Base-by-base conservation (phyloP, 2,797 vertebrate species). In the Buphagus erythrorhynchus region DNA sequence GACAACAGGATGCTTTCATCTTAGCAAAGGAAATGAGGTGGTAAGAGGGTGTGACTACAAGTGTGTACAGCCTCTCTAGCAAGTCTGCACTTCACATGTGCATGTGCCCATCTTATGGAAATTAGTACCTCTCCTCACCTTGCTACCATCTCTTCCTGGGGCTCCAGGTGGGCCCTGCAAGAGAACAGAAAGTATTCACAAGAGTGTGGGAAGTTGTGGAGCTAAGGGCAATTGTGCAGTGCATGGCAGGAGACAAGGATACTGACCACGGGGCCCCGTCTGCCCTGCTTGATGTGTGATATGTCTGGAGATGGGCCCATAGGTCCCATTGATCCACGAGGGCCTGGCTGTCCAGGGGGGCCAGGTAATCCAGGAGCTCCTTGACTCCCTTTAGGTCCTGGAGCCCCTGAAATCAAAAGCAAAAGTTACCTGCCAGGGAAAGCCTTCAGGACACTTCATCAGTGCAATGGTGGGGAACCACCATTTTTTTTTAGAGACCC, bases 311-410 rank as follows among this genome's bases (percentile, higher is more conserved):
- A 99, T 17, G 99, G 99, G 40, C 99, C 99, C 89, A 99, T 98
- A 31, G 99, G 99, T 88, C 99, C 99, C 99, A 99, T 99, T 18
- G 99, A 98, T 92, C 99, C 99, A 66, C 99, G 98, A 5, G 99
- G 99, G 54, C 99, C 99, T 5, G 99, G 98, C 68, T 98, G 98
- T 35, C 99, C 99, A 0, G 99, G 98, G 51, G 98, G 97, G 28
- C 99, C 99, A 25, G 97, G 90, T 66, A 97, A 94, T 33, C 99
- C 99, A 28, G 97, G 96, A 72, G 97, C 97, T 91, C 99, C 99
- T 25, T 98, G 96, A 84, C 98, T 98, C 61, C 99, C 99, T 86
- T 98, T 98, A 35, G 98, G 98, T 97, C 99, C 99, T 63, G 98
- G 98, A 68, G 98, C 98, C 54, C 99, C 99, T 99, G 96, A 69